Conservation (phyloP, 2,113 vertebrate genomes). For the Pseudopipra pipra region DNA sequence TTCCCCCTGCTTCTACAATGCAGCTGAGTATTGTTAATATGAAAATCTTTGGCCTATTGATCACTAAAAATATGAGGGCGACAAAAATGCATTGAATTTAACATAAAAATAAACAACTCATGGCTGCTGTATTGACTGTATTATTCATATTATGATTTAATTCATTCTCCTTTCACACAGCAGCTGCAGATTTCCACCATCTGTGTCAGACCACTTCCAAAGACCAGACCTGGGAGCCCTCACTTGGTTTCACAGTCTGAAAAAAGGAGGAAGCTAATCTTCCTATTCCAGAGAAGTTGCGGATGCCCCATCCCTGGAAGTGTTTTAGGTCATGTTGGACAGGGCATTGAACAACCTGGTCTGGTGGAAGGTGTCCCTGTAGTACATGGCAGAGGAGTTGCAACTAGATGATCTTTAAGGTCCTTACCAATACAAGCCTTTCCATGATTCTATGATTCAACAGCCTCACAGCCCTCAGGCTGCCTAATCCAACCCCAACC, state of each 20-base stretch:
- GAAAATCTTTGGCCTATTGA: constrained; percentile 63
- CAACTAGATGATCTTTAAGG: background rate
- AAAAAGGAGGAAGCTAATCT: background rate
- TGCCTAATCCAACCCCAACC: background rate
- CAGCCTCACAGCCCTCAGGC: background rate
- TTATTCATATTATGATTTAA: constrained; percentile 58
- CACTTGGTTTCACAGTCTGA: background rate
- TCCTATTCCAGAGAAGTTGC: background rate
- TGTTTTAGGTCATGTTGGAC: background rate
- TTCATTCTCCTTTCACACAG: background rate
- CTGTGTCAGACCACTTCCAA: background rate
- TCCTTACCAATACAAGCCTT: background rate
- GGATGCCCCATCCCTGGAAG: background rate
- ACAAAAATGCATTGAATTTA: constrained; percentile 70
- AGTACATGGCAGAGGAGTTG: background rate
- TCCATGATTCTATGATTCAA: background rate
- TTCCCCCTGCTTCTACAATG: background rate
- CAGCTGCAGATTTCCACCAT: background rate
- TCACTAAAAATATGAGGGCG: constrained; percentile 53
- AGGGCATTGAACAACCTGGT: background rate
- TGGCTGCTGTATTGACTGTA: constrained; percentile 54
- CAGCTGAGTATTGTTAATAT: constrained; percentile 61
- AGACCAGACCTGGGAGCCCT: background rate
- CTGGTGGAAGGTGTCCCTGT: background rate
- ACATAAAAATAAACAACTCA: constrained; percentile 71